Evolutionary conservation across 2,797 vertebrate genomes (phyloP).

Genomic region (Pipistrellus kuhlii): DNA sequence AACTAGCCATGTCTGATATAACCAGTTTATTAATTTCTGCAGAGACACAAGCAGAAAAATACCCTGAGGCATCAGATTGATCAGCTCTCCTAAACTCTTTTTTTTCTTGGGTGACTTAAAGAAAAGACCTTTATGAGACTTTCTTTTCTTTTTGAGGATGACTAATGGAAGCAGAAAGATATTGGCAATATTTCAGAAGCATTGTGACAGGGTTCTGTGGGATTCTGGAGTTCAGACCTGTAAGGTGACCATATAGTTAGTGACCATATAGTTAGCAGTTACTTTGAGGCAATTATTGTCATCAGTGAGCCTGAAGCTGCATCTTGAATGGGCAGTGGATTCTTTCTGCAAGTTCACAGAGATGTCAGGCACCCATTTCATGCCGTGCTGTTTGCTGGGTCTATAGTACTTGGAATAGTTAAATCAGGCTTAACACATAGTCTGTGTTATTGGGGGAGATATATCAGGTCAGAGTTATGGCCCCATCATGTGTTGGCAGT

Average conservation of each 20-base stretch:
- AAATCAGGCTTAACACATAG: neutral
- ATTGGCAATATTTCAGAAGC: neutral
- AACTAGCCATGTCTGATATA: neutral
- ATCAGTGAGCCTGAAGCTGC: neutral
- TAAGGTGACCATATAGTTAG: neutral
- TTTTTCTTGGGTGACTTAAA: conserved; percentile 34
- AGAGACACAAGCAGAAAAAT: conserved; percentile 35
- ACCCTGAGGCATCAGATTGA: neutral
- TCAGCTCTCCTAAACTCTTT: conserved; percentile 30
- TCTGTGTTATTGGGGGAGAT: neutral
- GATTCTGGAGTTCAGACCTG: conserved; percentile 8
- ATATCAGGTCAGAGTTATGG: neutral
- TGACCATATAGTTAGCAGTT: neutral
- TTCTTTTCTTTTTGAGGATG: neutral
- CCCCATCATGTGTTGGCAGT: neutral
- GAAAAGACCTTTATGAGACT: neutral
- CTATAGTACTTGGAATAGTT: neutral
- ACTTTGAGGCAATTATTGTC: neutral
- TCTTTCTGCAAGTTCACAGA: neutral
- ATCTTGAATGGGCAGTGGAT: neutral
- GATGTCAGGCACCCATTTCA: neutral
- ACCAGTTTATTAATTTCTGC: neutral
- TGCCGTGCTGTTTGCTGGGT: neutral
- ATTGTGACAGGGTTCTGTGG: neutral
- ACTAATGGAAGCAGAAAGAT: neutral